Evolutionary conservation across 2,888 invertebrate species (phyloP).

Genomic region (Balanococcus diminutus): DNA sequence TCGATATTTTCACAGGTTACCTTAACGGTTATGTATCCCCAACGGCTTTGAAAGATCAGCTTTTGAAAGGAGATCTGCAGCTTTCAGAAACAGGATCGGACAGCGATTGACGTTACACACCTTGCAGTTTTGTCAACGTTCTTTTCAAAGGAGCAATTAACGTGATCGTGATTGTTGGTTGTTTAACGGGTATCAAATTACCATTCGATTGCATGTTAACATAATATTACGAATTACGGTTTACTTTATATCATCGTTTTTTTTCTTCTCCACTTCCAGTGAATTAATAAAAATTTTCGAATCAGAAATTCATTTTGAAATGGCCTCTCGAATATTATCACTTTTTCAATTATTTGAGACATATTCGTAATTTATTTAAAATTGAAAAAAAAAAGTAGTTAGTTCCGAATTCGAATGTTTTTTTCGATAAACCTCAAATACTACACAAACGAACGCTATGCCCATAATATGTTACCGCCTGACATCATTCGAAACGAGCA

Average conservation of each 20-base stretch:
- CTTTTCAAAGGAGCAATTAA: slow-evolving; percentile 8
- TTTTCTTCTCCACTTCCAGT: background rate
- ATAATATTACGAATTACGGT: background rate
- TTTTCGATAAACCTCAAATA: background rate
- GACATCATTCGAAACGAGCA: background rate
- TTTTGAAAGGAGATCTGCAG: slow-evolving; percentile 80
- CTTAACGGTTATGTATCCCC: slow-evolving; percentile 51
- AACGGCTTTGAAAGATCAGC: slow-evolving; percentile 42
- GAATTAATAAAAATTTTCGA: background rate
- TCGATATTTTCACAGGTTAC: slow-evolving; percentile 38
- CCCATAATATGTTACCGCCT: background rate
- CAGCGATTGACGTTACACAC: slow-evolving; percentile 59
- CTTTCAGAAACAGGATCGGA: slow-evolving; percentile 86
- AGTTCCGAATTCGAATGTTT: background rate
- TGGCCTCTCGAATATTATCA: background rate
- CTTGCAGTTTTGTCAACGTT: background rate
- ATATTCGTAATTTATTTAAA: background rate
- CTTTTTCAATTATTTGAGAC: background rate
- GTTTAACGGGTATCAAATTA: slow-evolving; percentile 27
- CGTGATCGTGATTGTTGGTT: background rate
- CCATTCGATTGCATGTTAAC: background rate
- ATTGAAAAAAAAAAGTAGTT: background rate
- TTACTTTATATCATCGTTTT: background rate
- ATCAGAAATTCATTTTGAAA: background rate
- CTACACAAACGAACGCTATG: background rate